phyloP scores from a whole-genome alignment of 2,888 invertebrate species.

The Gnatocerus cornutus region DNA sequence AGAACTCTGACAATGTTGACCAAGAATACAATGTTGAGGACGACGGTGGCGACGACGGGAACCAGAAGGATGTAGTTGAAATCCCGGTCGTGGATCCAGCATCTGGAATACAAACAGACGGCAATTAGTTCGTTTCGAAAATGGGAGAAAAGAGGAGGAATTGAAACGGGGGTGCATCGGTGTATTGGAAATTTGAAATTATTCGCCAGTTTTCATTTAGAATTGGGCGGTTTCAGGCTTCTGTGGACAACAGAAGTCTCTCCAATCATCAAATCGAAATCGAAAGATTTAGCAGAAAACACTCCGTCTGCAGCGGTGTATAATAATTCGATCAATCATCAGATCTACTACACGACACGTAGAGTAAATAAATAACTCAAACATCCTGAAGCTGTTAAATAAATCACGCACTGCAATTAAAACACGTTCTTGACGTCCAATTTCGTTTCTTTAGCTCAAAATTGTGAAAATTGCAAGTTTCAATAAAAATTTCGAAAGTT shows the following conservation, averaged over 20 bases:
- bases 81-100: conserved; percentile 75
- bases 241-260: too few relatives aligned
- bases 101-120: conserved; percentile 58
- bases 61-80: conserved; percentile 84
- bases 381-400: too few relatives aligned
- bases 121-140: background rate
- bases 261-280: too few relatives aligned
- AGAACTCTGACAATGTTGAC: conserved; percentile 93
- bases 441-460: too few relatives aligned
- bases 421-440: too few relatives aligned
- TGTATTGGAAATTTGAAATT: conserved; percentile 7
- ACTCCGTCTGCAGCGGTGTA: background rate
- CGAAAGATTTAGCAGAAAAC: too few relatives aligned
- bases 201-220: too few relatives aligned
- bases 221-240: too few relatives aligned
- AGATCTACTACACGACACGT: background rate
- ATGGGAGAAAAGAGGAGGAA: conserved; percentile 12
- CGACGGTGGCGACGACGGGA: conserved; percentile 85
- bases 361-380: too few relatives aligned
- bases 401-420: background rate
- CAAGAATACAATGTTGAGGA: conserved; percentile 88
- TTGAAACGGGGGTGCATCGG: conserved; percentile 2
- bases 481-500: too few relatives aligned
- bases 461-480: too few relatives aligned
- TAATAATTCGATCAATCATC: conserved; percentile 9